These are phyloP conservation scores for Rhinogobius similis DNA, from an alignment of 2,113 vertebrate genomes.

Conservation along the genomic window DNA sequence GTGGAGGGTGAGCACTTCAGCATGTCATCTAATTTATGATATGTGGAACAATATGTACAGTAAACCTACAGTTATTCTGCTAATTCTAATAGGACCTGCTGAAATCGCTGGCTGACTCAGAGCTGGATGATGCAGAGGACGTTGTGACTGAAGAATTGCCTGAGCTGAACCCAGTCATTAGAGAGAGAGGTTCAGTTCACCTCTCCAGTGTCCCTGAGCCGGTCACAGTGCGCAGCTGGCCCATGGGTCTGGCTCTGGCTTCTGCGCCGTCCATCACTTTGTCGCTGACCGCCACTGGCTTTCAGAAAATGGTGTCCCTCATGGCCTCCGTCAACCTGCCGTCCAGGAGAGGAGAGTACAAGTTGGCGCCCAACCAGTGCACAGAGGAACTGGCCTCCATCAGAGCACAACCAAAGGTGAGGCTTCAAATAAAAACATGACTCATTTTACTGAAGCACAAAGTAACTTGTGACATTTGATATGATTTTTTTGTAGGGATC, in stretches of 20 bases:
- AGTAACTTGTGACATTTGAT: neutral
- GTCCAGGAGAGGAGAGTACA: slow-evolving; percentile 55
- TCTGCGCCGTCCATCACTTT: slow-evolving; percentile 71
- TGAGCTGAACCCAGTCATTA: slow-evolving; percentile 18
- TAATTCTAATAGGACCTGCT: slow-evolving; percentile 70
- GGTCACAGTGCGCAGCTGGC: slow-evolving; percentile 79
- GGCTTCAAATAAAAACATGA: neutral
- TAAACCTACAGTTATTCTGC: neutral
- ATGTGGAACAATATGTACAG: neutral
- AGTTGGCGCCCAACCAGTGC: slow-evolving; percentile 73
- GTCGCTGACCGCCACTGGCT: slow-evolving; percentile 54
- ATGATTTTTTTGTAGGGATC: slow-evolving; percentile 80
- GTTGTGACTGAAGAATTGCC: slow-evolving; percentile 49
- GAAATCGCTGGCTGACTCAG: slow-evolving; percentile 81
- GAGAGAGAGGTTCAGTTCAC: slow-evolving; percentile 55
- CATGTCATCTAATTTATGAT: neutral
- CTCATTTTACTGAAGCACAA: neutral
- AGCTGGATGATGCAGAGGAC: slow-evolving; percentile 83
- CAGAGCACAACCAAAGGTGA: slow-evolving; percentile 89
- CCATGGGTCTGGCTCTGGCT: slow-evolving; percentile 86
- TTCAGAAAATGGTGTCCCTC: slow-evolving; percentile 80
- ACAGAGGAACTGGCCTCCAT: slow-evolving; percentile 84
- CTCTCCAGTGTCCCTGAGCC: slow-evolving; percentile 54
- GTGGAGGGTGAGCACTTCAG: slow-evolving; percentile 83
- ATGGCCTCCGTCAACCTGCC: slow-evolving; percentile 79